phyloP scores from a whole-genome alignment of 2,113 vertebrate genomes.

The Sinocyclocheilus anshuiensis region DNA sequence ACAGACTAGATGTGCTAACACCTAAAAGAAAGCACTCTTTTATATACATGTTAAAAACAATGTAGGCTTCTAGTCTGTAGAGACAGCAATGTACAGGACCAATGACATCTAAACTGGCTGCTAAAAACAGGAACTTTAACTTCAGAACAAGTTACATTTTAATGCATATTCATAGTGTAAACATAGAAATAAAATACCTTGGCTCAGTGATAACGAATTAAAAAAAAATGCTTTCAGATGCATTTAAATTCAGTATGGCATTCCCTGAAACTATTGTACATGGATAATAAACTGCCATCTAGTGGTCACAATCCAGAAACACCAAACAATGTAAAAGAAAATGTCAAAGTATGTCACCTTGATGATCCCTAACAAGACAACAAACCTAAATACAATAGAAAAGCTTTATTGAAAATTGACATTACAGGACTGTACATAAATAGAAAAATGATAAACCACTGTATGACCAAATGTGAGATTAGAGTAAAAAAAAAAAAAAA shows the following conservation, averaged over 20 bases:
- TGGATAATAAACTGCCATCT: slow-evolving; percentile 53
- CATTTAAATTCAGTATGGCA: background rate
- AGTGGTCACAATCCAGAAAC: slow-evolving; percentile 53
- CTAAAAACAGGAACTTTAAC: background rate
- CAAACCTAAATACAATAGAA: slow-evolving; percentile 13
- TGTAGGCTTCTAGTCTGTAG: background rate
- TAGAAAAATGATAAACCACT: background rate
- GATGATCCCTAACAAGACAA: slow-evolving; percentile 14
- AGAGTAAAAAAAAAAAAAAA: background rate
- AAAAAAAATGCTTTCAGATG: background rate
- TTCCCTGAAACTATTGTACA: background rate
- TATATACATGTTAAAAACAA: background rate
- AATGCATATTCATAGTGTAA: background rate
- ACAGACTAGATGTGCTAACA: background rate
- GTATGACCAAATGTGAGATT: background rate
- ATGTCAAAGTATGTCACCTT: background rate
- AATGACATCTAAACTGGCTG: background rate
- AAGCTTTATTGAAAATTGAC: slow-evolving; percentile 71
- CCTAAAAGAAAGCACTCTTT: background rate
- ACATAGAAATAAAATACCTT: background rate
- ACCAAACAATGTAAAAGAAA: background rate
- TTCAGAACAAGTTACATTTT: background rate
- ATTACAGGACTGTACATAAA: slow-evolving; percentile 33
- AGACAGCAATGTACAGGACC: background rate
- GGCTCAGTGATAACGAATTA: background rate